These are phyloP conservation scores for Pediacus dermestoides DNA, from an alignment of 2,888 invertebrate genomes.

Conservation along the genomic window DNA sequence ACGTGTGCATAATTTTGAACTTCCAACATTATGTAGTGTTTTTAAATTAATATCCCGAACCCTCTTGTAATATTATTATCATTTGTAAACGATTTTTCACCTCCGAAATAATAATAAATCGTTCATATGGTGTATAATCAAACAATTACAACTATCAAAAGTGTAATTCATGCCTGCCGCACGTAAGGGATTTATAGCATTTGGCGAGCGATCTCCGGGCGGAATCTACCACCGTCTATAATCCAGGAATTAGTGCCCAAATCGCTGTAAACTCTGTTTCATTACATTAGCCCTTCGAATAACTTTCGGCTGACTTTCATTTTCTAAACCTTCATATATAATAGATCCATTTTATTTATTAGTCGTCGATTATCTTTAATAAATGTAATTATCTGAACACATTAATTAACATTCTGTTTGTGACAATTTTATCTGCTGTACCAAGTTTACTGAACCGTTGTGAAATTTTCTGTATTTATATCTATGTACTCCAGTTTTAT, in stretches of 20 bases:
- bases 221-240: slow-evolving; percentile 15
- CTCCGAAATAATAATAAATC: no score
- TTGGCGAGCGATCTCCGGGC: slow-evolving; percentile 24
- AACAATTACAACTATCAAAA: slow-evolving; percentile 44
- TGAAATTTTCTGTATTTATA: no score
- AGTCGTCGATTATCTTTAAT: slow-evolving; percentile 21
- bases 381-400: no score
- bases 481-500: no score
- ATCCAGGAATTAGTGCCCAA: slow-evolving; percentile 35
- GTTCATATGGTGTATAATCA: slow-evolving; percentile 37
- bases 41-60: no score
- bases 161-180: slow-evolving; percentile 44
- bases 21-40: no score
- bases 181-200: slow-evolving; percentile 40
- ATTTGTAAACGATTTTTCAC: no score
- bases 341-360: slow-evolving; percentile 29
- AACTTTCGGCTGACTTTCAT: slow-evolving; percentile 32
- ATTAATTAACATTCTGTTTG: no score
- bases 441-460: no score
- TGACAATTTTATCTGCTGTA: no score
- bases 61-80: no score
- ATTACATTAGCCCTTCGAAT: slow-evolving; percentile 26
- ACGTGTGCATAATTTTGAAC: no score
- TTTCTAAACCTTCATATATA: slow-evolving; percentile 29
- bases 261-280: slow-evolving; percentile 14